Conservation (phyloP, 2,113 vertebrate genomes). For the Peucedramus taeniatus region DNA sequence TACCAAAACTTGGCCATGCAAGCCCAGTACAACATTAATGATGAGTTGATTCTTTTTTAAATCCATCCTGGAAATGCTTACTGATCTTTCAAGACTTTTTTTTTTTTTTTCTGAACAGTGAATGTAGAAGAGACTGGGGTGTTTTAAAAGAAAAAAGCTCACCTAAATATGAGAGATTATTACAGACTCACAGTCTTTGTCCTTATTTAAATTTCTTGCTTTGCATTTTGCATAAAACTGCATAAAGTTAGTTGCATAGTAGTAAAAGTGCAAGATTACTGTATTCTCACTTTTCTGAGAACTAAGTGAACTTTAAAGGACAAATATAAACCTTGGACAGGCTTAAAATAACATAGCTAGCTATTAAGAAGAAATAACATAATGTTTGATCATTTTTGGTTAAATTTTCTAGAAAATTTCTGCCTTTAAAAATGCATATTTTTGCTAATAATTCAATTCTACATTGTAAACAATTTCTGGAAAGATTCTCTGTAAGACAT, state of each 20-base stretch:
- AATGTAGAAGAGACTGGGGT: background rate
- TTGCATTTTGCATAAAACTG: background rate
- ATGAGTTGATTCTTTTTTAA: background rate
- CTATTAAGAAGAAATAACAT: background rate
- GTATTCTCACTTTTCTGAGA: background rate
- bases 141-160: background rate
- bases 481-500: background rate
- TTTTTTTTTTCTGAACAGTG: background rate
- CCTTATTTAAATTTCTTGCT: background rate
- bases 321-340: background rate
- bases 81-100: background rate
- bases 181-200: background rate
- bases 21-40: background rate
- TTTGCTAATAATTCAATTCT: background rate
- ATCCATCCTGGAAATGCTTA: background rate
- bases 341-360: background rate
- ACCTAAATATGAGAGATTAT: background rate
- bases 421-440: background rate
- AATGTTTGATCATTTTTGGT: background rate
- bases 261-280: background rate
- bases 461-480: background rate
- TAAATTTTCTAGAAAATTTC: background rate
- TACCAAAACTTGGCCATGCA: background rate
- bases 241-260: background rate
- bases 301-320: background rate